phyloP scores from a whole-genome alignment of 2,113 vertebrate genomes.

The Tachysurus fulvidraco region DNA sequence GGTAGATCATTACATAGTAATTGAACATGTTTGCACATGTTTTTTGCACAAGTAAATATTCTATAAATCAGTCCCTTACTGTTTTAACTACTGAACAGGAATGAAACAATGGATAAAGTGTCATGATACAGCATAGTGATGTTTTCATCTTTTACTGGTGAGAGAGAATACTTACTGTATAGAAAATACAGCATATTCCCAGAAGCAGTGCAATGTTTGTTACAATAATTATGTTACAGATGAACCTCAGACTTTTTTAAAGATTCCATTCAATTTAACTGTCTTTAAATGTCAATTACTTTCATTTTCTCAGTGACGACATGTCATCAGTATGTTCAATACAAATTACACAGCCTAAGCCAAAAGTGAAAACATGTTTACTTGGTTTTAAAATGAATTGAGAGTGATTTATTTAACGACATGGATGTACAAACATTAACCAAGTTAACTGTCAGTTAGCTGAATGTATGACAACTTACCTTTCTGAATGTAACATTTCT shows the following conservation, averaged over 20 bases:
- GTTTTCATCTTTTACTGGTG: not conserved
- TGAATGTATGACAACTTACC: constrained; percentile 8
- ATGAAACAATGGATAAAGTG: not conserved
- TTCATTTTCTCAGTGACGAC: not conserved
- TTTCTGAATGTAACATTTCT: not conserved
- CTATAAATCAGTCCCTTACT: not conserved
- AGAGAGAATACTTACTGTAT: too few relatives aligned
- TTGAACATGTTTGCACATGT: not conserved
- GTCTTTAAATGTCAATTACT: not conserved
- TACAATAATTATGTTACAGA: not conserved
- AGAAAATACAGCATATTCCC: not conserved
- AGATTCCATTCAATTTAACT: not conserved
- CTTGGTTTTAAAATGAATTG: not conserved
- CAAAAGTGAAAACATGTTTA: not conserved
- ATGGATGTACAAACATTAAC: not conserved
- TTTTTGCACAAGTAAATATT: not conserved
- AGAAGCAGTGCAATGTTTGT: not conserved
- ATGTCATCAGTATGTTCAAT: not conserved
- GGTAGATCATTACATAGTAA: not conserved
- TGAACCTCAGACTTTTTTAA: not conserved
- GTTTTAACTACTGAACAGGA: not conserved
- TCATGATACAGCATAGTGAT: not conserved
- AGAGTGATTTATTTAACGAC: not conserved
- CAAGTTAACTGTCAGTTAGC: not conserved
- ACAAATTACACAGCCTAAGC: not conserved